phyloP scores from a whole-genome alignment of 2,888 invertebrate genomes.

The Reticulitermes lucifugus region DNA sequence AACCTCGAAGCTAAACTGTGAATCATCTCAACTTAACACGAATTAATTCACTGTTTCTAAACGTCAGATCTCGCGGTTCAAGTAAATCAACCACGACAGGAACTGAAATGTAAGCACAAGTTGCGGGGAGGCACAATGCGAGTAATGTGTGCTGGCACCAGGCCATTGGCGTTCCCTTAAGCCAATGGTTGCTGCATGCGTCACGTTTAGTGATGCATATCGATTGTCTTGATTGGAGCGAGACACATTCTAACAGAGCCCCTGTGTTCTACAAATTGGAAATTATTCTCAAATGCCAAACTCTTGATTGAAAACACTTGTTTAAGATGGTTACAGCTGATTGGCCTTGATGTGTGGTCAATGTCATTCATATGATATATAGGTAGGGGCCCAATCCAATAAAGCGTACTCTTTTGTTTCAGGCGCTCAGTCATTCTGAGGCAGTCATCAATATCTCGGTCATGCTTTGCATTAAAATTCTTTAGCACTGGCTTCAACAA shows the following conservation, averaged over 20 bases:
- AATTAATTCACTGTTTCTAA: too few relatives aligned
- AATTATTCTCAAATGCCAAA: slow-evolving; percentile 43
- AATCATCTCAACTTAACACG: too few relatives aligned
- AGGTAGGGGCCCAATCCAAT: background rate
- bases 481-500: background rate
- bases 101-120: too few relatives aligned
- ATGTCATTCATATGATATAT: slow-evolving; percentile 24
- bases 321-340: slow-evolving; percentile 35
- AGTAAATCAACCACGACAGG: too few relatives aligned
- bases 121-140: background rate
- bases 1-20: too few relatives aligned
- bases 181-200: background rate
- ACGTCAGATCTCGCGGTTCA: too few relatives aligned
- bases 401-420: background rate
- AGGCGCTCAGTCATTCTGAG: background rate
- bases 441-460: background rate
- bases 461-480: background rate
- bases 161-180: background rate
- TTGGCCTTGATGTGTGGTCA: slow-evolving; percentile 39
- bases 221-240: slow-evolving; percentile 19
- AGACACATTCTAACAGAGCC: slow-evolving; percentile 9
- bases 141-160: background rate
- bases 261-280: slow-evolving; percentile 41
- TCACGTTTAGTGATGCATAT: slow-evolving; percentile 6
- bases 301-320: slow-evolving; percentile 40